phyloP scores from a whole-genome alignment of 2,113 vertebrate genomes.

The Notothenia coriiceps region DNA sequence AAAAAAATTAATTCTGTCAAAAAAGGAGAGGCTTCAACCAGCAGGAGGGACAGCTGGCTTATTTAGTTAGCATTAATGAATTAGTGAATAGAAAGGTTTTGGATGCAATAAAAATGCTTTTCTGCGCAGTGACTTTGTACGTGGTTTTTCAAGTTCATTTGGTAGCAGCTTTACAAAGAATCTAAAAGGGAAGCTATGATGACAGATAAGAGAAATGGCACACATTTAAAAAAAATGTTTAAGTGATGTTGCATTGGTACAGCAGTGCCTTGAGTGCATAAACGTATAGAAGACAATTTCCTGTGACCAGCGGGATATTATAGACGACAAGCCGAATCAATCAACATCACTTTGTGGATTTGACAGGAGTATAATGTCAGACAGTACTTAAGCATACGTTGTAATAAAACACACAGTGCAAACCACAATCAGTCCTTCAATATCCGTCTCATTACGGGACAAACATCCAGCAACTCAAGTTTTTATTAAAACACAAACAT shows the following conservation, averaged over 20 bases:
- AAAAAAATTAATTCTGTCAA: background rate
- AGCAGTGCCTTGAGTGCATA: constrained; percentile 9
- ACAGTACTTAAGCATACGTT: background rate
- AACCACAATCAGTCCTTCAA: background rate
- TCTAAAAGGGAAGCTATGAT: constrained; percentile 16
- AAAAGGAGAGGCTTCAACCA: background rate
- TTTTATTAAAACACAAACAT: constrained; percentile 13
- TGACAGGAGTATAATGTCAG: background rate
- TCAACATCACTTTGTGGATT: constrained; percentile 4
- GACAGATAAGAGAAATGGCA: constrained; percentile 34
- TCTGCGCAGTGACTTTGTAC: constrained; percentile 9
- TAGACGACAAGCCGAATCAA: background rate
- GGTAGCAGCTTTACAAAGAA: constrained; percentile 14
- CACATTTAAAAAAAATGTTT: rapidly evolving
- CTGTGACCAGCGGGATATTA: background rate
- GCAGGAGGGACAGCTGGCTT: constrained; percentile 46
- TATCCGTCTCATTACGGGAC: background rate
- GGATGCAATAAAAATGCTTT: constrained; percentile 12
- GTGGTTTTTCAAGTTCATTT: constrained; percentile 29
- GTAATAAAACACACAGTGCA: constrained; percentile 17
- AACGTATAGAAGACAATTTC: background rate
- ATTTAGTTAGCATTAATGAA: constrained; percentile 49
- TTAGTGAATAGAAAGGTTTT: constrained; percentile 36
- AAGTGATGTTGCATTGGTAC: constrained; percentile 20
- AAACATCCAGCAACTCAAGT: background rate